A percentile compares a stretch with the other conserved stretches of the same genome.
Conservation (phyloP, 2,888 invertebrate genomes). For the Epirrita christyi region DNA sequence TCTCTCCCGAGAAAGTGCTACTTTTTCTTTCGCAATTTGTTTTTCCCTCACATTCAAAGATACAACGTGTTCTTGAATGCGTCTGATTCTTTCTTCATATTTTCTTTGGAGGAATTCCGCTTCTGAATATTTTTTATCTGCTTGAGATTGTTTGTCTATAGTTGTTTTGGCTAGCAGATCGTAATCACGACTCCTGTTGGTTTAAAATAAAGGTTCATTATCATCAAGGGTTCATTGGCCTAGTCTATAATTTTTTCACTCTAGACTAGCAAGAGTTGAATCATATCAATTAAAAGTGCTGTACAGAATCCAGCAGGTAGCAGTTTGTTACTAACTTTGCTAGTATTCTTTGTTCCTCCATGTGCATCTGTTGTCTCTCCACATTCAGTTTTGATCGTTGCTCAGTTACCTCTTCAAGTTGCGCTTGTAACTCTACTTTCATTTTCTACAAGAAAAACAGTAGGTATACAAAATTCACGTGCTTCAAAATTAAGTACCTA, state of each 20-base stretch:
- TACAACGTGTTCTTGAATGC: conserved; percentile 84
- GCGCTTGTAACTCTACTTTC: conserved; percentile 72
- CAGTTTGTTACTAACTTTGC: conserved; percentile 62
- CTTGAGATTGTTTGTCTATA: conserved; percentile 84
- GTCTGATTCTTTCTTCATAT: conserved; percentile 83
- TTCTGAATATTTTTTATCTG: conserved; percentile 82
- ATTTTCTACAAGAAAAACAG: conserved; percentile 59
- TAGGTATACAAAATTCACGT: neutral
- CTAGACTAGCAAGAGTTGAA: no score
- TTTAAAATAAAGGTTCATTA: neutral
- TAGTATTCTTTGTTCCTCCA: conserved; percentile 73
- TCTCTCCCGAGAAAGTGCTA: conserved; percentile 84
- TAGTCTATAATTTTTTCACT: neutral
- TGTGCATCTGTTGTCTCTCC: conserved; percentile 72
- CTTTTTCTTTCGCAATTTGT: conserved; percentile 86
- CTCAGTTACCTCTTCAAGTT: conserved; percentile 72
- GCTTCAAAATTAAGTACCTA: neutral
- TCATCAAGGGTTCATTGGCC: neutral
- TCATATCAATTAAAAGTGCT: no score
- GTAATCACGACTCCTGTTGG: conserved; percentile 71
- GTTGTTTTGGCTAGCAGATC: conserved; percentile 83
- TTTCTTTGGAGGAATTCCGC: conserved; percentile 81
- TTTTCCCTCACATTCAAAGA: conserved; percentile 84
- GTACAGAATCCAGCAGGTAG: neutral
- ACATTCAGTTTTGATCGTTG: conserved; percentile 70